These are phyloP conservation scores for Drosophila melanosoma DNA, from an alignment of 2,888 invertebrate genomes.

Conservation along the genomic window DNA sequence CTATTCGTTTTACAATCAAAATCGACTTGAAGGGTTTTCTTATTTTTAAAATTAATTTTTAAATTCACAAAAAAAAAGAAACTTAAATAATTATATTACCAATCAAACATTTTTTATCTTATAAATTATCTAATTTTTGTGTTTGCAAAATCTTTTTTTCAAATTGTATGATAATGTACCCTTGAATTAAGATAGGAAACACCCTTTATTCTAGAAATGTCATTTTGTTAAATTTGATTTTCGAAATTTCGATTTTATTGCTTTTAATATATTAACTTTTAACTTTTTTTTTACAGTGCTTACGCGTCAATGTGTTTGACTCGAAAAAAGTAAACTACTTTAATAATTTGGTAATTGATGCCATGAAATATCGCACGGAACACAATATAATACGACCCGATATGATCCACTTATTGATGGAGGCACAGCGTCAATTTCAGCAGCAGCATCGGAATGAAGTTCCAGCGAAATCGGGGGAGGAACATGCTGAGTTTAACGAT, in stretches of 20 bases:
- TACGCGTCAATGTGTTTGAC: conserved; percentile 81
- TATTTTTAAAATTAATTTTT: background rate
- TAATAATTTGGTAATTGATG: conserved; percentile 82
- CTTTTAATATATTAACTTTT: background rate
- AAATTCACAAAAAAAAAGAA: background rate
- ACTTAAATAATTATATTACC: background rate
- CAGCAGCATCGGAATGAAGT: conserved; percentile 4
- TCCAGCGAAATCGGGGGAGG: conserved; percentile 4
- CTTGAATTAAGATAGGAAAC: background rate
- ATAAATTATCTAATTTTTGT: background rate
- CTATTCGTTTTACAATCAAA: too few species aligned
- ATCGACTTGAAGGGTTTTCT: too few species aligned
- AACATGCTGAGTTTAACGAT: conserved; percentile 74
- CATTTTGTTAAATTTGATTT: background rate
- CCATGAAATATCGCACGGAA: conserved; percentile 85
- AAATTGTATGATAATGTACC: too few species aligned
- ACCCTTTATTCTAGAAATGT: background rate
- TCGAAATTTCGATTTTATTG: background rate
- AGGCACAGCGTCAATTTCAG: conserved; percentile 80
- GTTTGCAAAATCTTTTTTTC: too few species aligned
- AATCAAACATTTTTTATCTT: background rate
- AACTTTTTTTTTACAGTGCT: conserved; percentile 20
- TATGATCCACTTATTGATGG: conserved; percentile 87
- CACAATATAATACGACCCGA: conserved; percentile 86
- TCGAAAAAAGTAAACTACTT: conserved; percentile 83